Conservation (phyloP, 2,113 vertebrate genomes). For the Stegostoma tigrinum region DNA sequence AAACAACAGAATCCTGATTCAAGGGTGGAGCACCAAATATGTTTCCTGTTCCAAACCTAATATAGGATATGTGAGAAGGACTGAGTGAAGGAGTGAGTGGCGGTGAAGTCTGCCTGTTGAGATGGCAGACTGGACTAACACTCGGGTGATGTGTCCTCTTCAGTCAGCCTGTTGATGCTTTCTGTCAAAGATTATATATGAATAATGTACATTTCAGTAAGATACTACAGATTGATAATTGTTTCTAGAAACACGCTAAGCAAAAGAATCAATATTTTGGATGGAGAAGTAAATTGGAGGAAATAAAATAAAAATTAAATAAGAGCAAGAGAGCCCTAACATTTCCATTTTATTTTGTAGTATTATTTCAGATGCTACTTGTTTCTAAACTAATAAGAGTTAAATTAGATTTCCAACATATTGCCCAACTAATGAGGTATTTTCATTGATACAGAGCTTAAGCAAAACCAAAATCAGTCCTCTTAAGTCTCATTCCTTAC, state of each 20-base stretch:
- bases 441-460: too few species aligned
- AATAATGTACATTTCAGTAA: background rate
- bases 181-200: background rate
- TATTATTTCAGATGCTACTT: background rate
- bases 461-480: too few species aligned
- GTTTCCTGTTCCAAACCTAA: background rate
- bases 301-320: background rate
- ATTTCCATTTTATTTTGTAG: background rate
- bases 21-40: background rate
- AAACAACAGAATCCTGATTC: background rate
- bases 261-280: background rate
- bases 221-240: background rate
- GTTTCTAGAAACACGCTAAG: background rate
- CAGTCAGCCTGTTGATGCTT: background rate
- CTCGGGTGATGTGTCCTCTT: background rate
- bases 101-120: background rate
- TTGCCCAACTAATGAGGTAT: background rate
- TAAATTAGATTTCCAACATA: background rate
- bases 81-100: too few species aligned
- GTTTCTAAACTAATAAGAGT: background rate
- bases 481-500: too few species aligned
- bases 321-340: background rate
- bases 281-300: background rate
- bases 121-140: background rate
- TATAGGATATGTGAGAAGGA: background rate